Evolutionary conservation across 2,888 invertebrate genomes (phyloP).

Genomic region (Temnothorax unifasciatus): DNA sequence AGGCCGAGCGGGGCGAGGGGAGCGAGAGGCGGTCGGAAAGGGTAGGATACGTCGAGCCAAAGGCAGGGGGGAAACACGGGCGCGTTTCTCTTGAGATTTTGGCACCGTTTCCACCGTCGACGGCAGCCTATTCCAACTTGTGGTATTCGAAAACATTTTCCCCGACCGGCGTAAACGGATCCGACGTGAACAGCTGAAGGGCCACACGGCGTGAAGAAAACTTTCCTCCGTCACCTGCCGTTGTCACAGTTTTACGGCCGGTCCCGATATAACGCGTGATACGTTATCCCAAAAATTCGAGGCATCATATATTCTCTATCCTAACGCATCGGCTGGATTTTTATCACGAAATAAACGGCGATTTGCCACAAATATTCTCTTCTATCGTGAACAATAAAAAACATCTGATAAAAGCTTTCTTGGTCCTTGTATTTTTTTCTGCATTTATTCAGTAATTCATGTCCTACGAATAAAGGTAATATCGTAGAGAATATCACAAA

Average conservation of each 20-base stretch:
- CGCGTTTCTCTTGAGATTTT: conserved; percentile 84
- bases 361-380: not conserved
- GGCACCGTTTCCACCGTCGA: conserved; percentile 80
- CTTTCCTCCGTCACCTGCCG: conserved; percentile 67
- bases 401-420: not conserved
- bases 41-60: conserved; percentile 67
- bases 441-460: not conserved
- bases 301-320: conserved; percentile 13
- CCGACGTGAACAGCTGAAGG: conserved; percentile 73
- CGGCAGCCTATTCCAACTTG: conserved; percentile 80
- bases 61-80: conserved; percentile 66
- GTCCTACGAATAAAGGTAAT: not conserved
- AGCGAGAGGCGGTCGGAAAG: conserved; percentile 60
- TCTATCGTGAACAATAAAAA: not conserved
- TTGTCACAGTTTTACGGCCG: conserved; percentile 61
- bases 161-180: conserved; percentile 76
- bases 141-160: conserved; percentile 83
- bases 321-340: not conserved
- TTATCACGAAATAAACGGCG: not conserved
- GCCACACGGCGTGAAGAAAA: conserved; percentile 65
- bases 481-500: not conserved
- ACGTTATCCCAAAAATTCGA: conserved; percentile 42
- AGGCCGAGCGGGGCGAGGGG: conserved; percentile 64
- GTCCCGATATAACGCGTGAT: conserved; percentile 38
- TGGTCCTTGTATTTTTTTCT: not conserved